phyloP scores from a whole-genome alignment of 1,140 invertebrate species.

The Rhyzopertha dominica region DNA sequence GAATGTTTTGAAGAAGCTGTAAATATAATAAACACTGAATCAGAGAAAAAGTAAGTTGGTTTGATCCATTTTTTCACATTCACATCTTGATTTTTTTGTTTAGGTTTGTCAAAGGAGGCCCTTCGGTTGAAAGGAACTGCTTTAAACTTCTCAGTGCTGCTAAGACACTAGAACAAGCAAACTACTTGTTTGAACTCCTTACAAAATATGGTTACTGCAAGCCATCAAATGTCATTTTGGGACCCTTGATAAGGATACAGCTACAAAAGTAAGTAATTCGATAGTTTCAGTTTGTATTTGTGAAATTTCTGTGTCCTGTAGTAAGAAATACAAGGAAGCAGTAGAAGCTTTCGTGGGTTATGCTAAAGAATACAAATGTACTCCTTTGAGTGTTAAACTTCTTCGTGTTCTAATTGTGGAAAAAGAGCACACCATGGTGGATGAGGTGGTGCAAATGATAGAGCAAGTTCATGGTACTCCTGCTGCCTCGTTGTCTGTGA shows the following conservation, averaged over 20 bases:
- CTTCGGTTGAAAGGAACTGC: constrained; percentile 45
- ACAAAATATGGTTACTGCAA: constrained; percentile 47
- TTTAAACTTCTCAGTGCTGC: constrained; percentile 49
- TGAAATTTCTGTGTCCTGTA: constrained; percentile 32
- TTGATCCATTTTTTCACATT: constrained; percentile 2
- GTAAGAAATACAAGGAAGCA: constrained; percentile 46
- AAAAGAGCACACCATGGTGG: constrained; percentile 42
- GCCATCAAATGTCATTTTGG: constrained; percentile 47
- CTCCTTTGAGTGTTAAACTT: constrained; percentile 53
- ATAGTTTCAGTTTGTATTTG: constrained; percentile 9
- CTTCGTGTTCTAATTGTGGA: constrained; percentile 44
- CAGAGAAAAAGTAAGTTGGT: not conserved
- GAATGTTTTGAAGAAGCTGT: constrained; percentile 47
- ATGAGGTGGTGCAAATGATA: constrained; percentile 44
- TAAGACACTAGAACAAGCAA: constrained; percentile 35
- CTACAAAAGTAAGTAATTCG: constrained; percentile 47
- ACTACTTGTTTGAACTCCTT: constrained; percentile 48
- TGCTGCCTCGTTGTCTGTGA: constrained; percentile 46
- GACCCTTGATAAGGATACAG: constrained; percentile 49
- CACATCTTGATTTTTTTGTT: constrained; percentile 17
- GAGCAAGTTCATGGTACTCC: constrained; percentile 44
- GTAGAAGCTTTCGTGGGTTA: constrained; percentile 46
- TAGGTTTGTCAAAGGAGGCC: constrained; percentile 42
- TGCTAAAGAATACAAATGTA: constrained; percentile 46
- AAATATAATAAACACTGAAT: constrained; percentile 13